These are phyloP conservation scores for Mohoua ochrocephala DNA, from an alignment of 2,113 vertebrate species.

Conservation along the genomic window DNA sequence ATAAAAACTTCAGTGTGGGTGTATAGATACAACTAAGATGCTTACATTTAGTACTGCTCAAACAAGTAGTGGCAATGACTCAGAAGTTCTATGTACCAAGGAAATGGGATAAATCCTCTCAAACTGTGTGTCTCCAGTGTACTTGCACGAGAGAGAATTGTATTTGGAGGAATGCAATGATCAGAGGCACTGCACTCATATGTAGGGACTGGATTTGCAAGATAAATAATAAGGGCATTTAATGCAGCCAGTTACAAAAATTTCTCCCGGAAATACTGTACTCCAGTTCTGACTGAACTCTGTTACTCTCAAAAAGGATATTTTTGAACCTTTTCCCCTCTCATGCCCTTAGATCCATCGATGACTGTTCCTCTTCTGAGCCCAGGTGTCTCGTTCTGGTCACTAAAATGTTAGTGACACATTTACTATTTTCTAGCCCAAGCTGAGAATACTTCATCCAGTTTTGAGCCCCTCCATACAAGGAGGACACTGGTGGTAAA, in stretches of 20 bases:
- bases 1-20: conserved; percentile 45
- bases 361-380: neutral
- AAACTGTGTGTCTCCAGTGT: neutral
- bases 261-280: neutral
- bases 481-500: neutral
- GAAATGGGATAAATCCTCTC: neutral
- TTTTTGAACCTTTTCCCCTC: neutral
- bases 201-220: neutral
- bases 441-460: neutral
- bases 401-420: neutral
- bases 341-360: neutral
- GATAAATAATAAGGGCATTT: neutral
- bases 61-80: conserved; percentile 32
- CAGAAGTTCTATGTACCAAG: neutral
- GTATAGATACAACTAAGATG: conserved; percentile 37
- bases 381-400: fast-evolving
- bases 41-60: conserved; percentile 35
- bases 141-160: neutral
- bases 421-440: neutral
- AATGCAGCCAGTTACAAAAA: neutral
- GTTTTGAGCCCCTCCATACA: neutral
- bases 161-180: neutral
- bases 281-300: neutral
- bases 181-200: neutral
- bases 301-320: neutral